Percentiles rank a stretch among this genome's conserved stretches.
Evolutionary conservation across 2,888 invertebrate genomes (phyloP).

Genomic region (Pristionchus entomophagus): DNA sequence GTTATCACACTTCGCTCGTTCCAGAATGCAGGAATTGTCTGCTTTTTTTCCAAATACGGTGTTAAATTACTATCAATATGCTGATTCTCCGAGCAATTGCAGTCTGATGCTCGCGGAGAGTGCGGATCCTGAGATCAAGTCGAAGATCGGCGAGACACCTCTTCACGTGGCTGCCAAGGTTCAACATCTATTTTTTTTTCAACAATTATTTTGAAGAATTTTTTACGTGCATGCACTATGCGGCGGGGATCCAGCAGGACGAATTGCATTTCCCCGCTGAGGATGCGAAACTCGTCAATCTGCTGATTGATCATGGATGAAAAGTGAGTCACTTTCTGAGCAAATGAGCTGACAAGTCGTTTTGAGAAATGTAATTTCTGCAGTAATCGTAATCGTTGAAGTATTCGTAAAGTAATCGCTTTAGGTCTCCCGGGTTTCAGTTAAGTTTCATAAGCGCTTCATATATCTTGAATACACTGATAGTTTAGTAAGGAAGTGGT

Average conservation of each 20-base stretch:
- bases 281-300: constrained; percentile 87
- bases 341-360: not conserved
- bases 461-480: too few relatives aligned
- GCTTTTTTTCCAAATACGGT: too few relatives aligned
- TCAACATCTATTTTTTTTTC: constrained; percentile 2
- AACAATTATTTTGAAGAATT: constrained; percentile 82
- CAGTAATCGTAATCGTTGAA: too few relatives aligned
- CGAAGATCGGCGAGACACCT: constrained; percentile 92
- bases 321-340: constrained; percentile 81
- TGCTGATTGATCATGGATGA: constrained; percentile 91
- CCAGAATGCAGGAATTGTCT: too few relatives aligned
- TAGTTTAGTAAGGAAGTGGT: not conserved
- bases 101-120: constrained; percentile 91
- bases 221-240: constrained; percentile 93
- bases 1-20: too few relatives aligned
- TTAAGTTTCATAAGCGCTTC: not conserved
- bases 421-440: too few relatives aligned
- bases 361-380: too few relatives aligned
- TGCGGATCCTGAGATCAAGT: constrained; percentile 87
- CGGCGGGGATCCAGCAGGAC: constrained; percentile 89
- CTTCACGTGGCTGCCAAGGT: constrained; percentile 91
- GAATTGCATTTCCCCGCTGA: constrained; percentile 86
- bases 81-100: too few relatives aligned
- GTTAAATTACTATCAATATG: too few relatives aligned
- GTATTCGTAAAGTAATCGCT: too few relatives aligned